Conservation (phyloP, 1,140 invertebrate species). For the Carcinoscorpius rotundicauda region DNA sequence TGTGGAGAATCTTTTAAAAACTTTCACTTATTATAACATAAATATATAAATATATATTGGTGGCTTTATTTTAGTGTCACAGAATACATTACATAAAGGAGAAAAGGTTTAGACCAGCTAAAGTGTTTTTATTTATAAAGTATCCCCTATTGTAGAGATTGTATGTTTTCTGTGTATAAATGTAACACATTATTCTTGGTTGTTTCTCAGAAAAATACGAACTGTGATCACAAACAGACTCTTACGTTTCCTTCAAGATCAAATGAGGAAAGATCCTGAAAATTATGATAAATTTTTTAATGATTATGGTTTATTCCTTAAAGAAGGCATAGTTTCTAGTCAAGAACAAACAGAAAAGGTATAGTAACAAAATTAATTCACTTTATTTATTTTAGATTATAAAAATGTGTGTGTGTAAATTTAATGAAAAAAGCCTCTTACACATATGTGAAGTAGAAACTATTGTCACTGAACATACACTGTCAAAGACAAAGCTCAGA, state of each 20-base stretch:
- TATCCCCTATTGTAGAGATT: not conserved
- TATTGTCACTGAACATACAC: no score
- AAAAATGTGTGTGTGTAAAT: no score
- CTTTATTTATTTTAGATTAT: not conserved
- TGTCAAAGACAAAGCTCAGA: no score
- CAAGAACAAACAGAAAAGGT: constrained; percentile 68
- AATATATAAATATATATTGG: no score
- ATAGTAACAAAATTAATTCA: constrained; percentile 19
- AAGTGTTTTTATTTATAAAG: not conserved
- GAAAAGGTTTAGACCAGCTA: no score
- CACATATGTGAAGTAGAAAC: no score
- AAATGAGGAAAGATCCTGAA: constrained; percentile 65
- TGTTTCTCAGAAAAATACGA: constrained; percentile 56
- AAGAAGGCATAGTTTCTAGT: constrained; percentile 84
- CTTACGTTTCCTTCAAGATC: constrained; percentile 73
- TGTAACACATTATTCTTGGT: not conserved
- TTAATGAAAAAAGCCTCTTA: no score
- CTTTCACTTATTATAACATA: no score
- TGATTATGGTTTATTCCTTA: constrained; percentile 85
- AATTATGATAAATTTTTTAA: constrained; percentile 78
- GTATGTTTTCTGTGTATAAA: no score
- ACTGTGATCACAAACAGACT: constrained; percentile 71
- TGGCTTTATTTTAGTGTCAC: no score
- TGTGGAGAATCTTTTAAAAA: no score
- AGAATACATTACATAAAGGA: no score